A percentile compares a stretch with the other conserved stretches of the same genome.
Evolutionary conservation across 1,140 invertebrate genomes (phyloP).

Genomic region (Zaprionus inermis): DNA sequence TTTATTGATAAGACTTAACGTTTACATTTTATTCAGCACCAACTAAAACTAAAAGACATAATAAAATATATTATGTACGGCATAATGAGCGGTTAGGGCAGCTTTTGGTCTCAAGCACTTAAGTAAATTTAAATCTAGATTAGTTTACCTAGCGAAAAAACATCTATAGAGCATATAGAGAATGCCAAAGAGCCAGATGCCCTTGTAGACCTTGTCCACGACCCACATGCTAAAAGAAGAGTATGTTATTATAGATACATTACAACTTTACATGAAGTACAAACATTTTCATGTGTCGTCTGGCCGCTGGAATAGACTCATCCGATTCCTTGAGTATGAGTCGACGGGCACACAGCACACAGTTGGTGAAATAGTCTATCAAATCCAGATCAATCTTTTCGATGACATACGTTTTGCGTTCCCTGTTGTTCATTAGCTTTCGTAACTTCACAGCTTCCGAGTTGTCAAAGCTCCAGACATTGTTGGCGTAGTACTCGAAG

Average conservation of each 20-base stretch:
- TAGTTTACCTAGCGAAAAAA: slow-evolving; percentile 66
- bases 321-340: slow-evolving; percentile 93
- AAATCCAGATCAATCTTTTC: slow-evolving; percentile 90
- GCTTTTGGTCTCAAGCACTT: slow-evolving; percentile 75
- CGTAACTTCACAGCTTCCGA: slow-evolving; percentile 85
- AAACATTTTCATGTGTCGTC: slow-evolving; percentile 91
- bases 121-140: slow-evolving; percentile 42
- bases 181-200: slow-evolving; percentile 73
- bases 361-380: slow-evolving; percentile 89
- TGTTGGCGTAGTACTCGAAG: slow-evolving; percentile 94
- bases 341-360: slow-evolving; percentile 89
- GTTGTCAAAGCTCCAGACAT: slow-evolving; percentile 92
- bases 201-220: slow-evolving; percentile 76
- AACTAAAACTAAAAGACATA: slow-evolving; percentile 51
- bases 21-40: slow-evolving; percentile 53
- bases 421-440: slow-evolving; percentile 87
- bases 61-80: slow-evolving; percentile 43
- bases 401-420: slow-evolving; percentile 88
- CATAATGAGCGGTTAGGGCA: slow-evolving; percentile 50
- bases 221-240: slow-evolving; percentile 70
- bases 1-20: slow-evolving; percentile 37
- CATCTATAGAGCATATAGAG: slow-evolving; percentile 71
- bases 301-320: slow-evolving; percentile 91
- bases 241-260: background rate
- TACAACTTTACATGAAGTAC: slow-evolving; percentile 50